These are phyloP conservation scores for Dreissena polymorpha DNA, from an alignment of 1,140 invertebrate species.

Conservation along the genomic window DNA sequence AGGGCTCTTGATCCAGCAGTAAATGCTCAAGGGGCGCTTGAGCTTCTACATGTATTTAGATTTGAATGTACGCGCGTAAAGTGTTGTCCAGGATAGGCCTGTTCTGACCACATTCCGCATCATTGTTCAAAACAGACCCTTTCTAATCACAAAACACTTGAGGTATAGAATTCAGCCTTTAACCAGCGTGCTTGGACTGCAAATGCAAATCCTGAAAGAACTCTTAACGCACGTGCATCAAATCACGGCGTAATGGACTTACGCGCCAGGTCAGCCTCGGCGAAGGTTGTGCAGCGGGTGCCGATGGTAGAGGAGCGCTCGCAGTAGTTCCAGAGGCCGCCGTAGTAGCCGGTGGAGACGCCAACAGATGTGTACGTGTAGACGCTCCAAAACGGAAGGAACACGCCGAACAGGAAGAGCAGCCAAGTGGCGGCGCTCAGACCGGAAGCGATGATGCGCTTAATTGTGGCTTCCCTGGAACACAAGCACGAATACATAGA, in stretches of 20 bases:
- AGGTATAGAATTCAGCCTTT: too few species aligned
- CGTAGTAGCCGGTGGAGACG: conserved; percentile 39
- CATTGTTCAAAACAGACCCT: too few species aligned
- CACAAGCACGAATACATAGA: not conserved
- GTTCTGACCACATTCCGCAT: too few species aligned
- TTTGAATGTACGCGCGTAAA: too few species aligned
- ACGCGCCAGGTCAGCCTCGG: conserved; percentile 18
- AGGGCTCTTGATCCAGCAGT: too few species aligned
- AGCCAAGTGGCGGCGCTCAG: conserved; percentile 21
- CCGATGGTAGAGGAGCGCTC: conserved; percentile 11
- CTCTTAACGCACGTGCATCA: too few species aligned
- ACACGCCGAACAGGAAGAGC: conserved; percentile 37
- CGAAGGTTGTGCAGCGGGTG: conserved; percentile 17
- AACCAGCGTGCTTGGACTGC: too few species aligned
- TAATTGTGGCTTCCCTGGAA: conserved; percentile 46
- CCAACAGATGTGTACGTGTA: conserved; percentile 27
- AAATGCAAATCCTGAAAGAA: too few species aligned
- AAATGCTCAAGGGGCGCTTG: too few species aligned
- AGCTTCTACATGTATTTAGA: too few species aligned
- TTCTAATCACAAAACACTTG: too few species aligned
- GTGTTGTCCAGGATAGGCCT: too few species aligned
- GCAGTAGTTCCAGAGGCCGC: conserved; percentile 49
- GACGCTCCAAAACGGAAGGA: conserved; percentile 50
- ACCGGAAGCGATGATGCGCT: conserved; percentile 38
- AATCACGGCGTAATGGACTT: not conserved